Evolutionary conservation across 2,797 vertebrate species (phyloP), one percentile per base, ranked within the genome.

Genomic region (Bradypodion pumilum): DNA sequence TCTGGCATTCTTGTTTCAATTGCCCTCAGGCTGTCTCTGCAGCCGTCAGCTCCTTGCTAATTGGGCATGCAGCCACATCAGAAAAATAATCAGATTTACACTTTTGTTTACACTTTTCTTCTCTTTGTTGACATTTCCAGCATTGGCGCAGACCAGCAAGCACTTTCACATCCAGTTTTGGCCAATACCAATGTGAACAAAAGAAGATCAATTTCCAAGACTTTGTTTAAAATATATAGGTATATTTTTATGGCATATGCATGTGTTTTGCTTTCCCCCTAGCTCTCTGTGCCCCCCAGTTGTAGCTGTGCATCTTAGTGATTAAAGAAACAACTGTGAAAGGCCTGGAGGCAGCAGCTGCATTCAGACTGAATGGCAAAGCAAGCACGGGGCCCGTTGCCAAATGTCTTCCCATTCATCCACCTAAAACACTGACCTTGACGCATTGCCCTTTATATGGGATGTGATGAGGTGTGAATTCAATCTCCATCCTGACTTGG

Each of bases 401-500:
- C 92, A 95, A 94, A 77, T 52, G 40, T 82, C 88, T 59, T 84
- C 90, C 80, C 84, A 90, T 91, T 93, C 85, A 78, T 93, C 93
- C 92, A 93, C 83, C 91, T 92, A 89, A 81, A 92, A 92, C 2
- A 74, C 60, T 93, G 82, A 89, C 92, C 88, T 93, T 95, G 92
- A 96, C 90, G 93, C 93, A 93, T 89, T 91, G 63, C 23, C 82
- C 84, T 91, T 93, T 92, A 88, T 91, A 87, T 89, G 89, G 82
- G 77, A 85, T 87, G 88, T 84, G 91, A 91, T 89, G 89, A 93
- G 85, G 87, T 93, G 82, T 93, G 92, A 95, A 94, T 92, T 94
- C 90, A 92, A 90, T 90, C 90, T 95, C 87, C 84, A 82, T 90
- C 89, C 91, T 95, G 87, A 87, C 82, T 91, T 62, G 81, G 82